Base-by-base conservation (phyloP, 1,140 invertebrate genomes). In the Subanguina moxae region DNA sequence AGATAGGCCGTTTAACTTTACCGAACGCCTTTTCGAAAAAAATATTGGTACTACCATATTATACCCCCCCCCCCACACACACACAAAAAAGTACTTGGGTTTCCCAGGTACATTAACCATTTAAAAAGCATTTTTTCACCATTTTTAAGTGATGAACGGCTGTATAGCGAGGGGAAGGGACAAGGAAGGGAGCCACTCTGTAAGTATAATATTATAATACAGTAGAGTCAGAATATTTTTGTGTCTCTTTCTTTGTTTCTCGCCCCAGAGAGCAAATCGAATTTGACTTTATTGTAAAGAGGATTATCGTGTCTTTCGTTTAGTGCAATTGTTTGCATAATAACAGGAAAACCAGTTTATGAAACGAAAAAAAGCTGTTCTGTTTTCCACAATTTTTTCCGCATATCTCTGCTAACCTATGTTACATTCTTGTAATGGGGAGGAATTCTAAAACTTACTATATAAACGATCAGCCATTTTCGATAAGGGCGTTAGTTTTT, bases 381-480 rank as follows among this genome's bases (percentile, higher is more conserved):
- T 19, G 23, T 28, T 46, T 62, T 1, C 0, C 27, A 17, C 15
- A 23, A 19, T 46, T 19, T 62, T 32, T 62, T 38, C 1, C 21
- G 23, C 17, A 28, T 21, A 42, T 19, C 1, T 61, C 32, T 32
- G 13, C 21, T 1, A 42, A 19, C 23, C 28, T 19, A 65, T 28
- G 32, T 25, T n/a, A 19, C 42, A 27, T 43, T 30, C 27, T 30
- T 28, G 25, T 66, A 64, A 42, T 67, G 65, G 58, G 58, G 23
- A 65, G 59, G 43, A 65, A 65, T 65, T 32, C 27, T 63, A 56
- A 58, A 57, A 68, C 28, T 15, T 70, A 70, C 43, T 48, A 48
- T n/a, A 56, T 70, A 19, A 70, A 68, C 28, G 67, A 68, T 11
- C 68, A 23, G 38, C 65, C 46, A 15, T 70, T 70, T 58, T 70